Base-by-base conservation (phyloP, 2,888 invertebrate genomes). In the Lepas anatifera region DNA sequence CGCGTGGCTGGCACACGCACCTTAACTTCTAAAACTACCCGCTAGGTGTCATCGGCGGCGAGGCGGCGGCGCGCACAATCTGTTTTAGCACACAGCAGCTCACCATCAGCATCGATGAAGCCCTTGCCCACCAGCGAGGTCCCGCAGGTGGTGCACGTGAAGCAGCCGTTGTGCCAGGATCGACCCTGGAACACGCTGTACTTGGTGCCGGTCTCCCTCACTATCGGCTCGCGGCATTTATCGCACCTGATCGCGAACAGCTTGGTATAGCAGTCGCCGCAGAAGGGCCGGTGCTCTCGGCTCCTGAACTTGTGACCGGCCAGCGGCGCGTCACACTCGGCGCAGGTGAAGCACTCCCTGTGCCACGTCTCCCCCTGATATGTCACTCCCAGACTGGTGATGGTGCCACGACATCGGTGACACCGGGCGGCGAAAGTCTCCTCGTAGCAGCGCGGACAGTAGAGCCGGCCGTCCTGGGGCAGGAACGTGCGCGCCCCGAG, bases 341-440 rank as follows among this genome's bases (percentile, higher is more conserved):
- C 95, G 87, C 99, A 99, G 71, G 94, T 94, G 87, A 99, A 99
- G 85, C 98, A 99, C 83, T 98, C 98, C 78, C 96, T 89, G 83
- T 99, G 99, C 96, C 96, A 99, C 75, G 99, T 98, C 83, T 96
- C 95, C 84, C 96, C 96, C 87, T 98, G 97, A 86, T 98, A 99
- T 71, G 98, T 98, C 77, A 99, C 98, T 76, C 99, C 99, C 74
- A 97, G 97, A 80, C 95, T 94, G 79, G 95, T 96, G 82, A 99
- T 98, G 79, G 97, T 95, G 95, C 96, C 81, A 22, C 76, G 76
- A 84, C 98, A 99, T 84, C 98, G 98, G 80, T 94, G 90, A 85
- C 99, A 99, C 79, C 97, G 89, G 73, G 98, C 98, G 74, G 99
- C 98, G 81, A 97, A 99, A 85, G 99, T 98, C 83, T 97, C 96